These are phyloP conservation scores for Morpho deidamia DNA, from an alignment of 2,888 invertebrate species.

Conservation along the genomic window DNA sequence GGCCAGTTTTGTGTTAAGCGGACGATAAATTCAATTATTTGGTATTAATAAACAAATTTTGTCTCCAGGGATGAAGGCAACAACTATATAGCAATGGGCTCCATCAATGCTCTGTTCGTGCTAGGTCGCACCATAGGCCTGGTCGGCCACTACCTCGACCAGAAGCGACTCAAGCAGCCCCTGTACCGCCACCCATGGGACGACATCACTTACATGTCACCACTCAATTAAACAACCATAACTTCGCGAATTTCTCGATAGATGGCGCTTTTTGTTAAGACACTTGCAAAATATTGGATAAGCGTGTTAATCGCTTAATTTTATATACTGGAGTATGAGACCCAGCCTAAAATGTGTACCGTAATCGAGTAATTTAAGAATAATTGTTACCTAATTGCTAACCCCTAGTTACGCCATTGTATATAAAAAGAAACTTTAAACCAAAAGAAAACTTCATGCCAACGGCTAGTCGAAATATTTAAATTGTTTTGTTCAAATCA, in stretches of 20 bases:
- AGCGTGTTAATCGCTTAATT: not conserved
- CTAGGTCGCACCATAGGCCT: conserved; percentile 99
- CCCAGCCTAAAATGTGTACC: too few relatives aligned
- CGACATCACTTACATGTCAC: conserved; percentile 87
- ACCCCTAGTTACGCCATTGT: too few relatives aligned
- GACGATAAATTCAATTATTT: not conserved
- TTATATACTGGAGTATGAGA: not conserved
- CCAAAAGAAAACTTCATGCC: too few relatives aligned
- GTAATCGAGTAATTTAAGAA: too few relatives aligned
- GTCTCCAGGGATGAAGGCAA: conserved; percentile 92
- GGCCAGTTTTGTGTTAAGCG: too few relatives aligned
- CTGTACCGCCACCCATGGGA: conserved; percentile 99
- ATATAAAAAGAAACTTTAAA: too few relatives aligned
- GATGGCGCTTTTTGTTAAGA: conserved; percentile 4
- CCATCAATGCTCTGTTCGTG: conserved; percentile 98
- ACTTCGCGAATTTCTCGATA: not conserved
- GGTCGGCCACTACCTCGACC: conserved; percentile 99
- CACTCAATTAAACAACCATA: conserved; percentile 43
- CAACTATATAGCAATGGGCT: conserved; percentile 98
- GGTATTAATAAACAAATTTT: not conserved
- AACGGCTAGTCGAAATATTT: too few relatives aligned
- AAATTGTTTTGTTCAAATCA: too few relatives aligned
- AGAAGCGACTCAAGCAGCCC: conserved; percentile 98
- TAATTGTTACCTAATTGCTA: too few relatives aligned
- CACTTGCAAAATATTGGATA: not conserved